Conservation (phyloP, 2,113 vertebrate species). For the Charina bottae region DNA sequence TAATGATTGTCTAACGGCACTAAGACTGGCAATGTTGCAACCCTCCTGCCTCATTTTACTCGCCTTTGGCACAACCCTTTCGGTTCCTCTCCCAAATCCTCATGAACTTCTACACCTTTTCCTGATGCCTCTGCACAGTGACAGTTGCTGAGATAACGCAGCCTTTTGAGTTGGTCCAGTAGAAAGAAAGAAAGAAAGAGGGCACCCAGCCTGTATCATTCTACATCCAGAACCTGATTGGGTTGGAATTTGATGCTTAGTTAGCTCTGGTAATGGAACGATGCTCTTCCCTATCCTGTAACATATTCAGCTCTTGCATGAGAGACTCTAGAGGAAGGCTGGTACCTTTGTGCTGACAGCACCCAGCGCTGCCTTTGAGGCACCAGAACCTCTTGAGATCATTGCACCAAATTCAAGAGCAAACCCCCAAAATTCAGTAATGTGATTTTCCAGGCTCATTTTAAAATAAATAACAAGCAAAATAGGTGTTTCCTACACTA, state of each 20-base stretch:
- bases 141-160: background rate
- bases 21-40: background rate
- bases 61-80: background rate
- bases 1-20: background rate
- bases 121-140: background rate
- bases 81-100: background rate
- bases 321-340: background rate
- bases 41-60: background rate
- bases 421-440: background rate
- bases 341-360: background rate
- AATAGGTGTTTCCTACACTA: background rate
- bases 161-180: background rate
- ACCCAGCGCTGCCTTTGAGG: background rate
- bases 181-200: background rate
- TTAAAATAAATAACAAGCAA: background rate
- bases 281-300: background rate
- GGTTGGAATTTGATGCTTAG: background rate
- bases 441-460: background rate
- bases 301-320: background rate
- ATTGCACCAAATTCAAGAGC: background rate
- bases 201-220: background rate
- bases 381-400: background rate
- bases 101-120: background rate
- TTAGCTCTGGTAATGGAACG: background rate
- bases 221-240: background rate